Conservation (phyloP, 2,113 vertebrate species). For the Ramphastos sulfuratus region DNA sequence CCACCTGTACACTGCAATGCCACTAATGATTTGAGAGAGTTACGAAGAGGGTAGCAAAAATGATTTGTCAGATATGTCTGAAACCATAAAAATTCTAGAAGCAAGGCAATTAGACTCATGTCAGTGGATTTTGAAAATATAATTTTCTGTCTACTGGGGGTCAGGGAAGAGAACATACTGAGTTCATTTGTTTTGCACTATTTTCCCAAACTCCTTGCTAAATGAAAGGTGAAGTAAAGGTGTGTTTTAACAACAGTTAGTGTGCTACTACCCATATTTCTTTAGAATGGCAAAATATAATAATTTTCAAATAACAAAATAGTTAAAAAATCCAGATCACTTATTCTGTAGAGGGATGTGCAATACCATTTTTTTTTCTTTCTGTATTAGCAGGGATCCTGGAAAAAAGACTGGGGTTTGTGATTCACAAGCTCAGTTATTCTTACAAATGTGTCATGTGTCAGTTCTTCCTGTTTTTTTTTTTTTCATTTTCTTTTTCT, state of each 20-base stretch:
- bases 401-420: background rate
- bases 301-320: background rate
- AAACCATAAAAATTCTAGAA: constrained; percentile 19
- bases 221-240: background rate
- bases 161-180: background rate
- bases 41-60: constrained; percentile 45
- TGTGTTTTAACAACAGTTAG: background rate
- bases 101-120: background rate
- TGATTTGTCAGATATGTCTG: constrained; percentile 28
- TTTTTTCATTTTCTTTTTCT: background rate
- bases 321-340: background rate
- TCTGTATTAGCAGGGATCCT: background rate
- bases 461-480: background rate
- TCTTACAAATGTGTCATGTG: background rate
- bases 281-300: background rate
- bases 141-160: constrained; percentile 6
- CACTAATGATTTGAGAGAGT: constrained; percentile 43
- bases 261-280: background rate
- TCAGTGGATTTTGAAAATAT: constrained; percentile 46
- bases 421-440: background rate
- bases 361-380: no score
- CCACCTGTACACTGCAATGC: constrained; percentile 22
- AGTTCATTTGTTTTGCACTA: background rate
- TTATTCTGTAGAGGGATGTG: background rate
- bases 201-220: background rate